Evolutionary conservation across 2,888 invertebrate species (phyloP), one percentile per base, ranked within the genome.

Genomic region (Ophion slaviceki): DNA sequence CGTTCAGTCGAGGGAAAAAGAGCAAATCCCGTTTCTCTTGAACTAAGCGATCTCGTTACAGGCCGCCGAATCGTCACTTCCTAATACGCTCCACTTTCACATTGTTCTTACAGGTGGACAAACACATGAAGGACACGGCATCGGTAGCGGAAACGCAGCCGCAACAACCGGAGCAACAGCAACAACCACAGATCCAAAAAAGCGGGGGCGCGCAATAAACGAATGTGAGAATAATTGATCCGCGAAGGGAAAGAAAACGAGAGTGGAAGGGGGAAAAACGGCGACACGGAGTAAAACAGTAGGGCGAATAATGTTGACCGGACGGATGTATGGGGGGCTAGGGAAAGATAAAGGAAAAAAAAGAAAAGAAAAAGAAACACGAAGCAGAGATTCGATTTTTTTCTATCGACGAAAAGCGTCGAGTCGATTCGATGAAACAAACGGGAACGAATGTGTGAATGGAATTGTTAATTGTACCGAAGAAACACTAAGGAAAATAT

Each of bases 41-140:
- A 14, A 14, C 10, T 10, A 47, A 47, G 3, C 14, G 17, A 17
- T 53, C 5, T 53, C 53, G 53, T 53, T 53, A 53, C 3, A 17
- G 14, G 47, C 1, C 47, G 14, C 47, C 14, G 7, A 3, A 14
- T 14, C 47, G 14, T 11, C 14, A 17, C 17, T 53, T 53, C 4
- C 53, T 53, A 53, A 53, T 4, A 53, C 14, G 11, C 53, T 14
- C 11, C 3, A 17, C 17, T 14, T 53, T 14, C 17, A 17, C 40
- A 36, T 79, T 70, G 57, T 57, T 66, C 6, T 74, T 80, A 82
- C 76, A 94, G 94, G 94, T 94, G 53, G 94, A 94, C 87, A 94
- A 94, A 90, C 93, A 93, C 80, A 92, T 92, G 89, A 93, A 93
- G 89, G 94, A 94, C 80, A 91, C 91, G 53, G 93, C 92, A 85